A percentile compares a stretch with the other conserved stretches of the same genome.
phyloP scores from a whole-genome alignment of 2,888 invertebrate genomes.

The Tridacna gigas region DNA sequence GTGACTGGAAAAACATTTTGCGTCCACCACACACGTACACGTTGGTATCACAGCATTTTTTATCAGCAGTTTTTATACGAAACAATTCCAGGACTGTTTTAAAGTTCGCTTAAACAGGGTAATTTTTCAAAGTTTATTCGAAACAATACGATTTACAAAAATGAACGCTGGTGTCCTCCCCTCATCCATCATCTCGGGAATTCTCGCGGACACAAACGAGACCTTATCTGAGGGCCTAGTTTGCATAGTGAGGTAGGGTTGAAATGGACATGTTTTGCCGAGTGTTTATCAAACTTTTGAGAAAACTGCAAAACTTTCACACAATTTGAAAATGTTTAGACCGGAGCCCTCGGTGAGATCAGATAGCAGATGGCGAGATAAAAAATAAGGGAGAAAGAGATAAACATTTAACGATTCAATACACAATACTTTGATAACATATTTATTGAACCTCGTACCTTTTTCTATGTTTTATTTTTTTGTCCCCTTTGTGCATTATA shows the following conservation, averaged over 20 bases:
- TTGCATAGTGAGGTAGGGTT: conserved; percentile 31
- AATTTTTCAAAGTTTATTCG: conserved; percentile 57
- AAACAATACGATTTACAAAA: conserved; percentile 54
- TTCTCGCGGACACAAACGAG: conserved; percentile 51
- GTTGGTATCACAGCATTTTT: no score
- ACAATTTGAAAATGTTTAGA: conserved; percentile 67
- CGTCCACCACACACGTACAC: not conserved
- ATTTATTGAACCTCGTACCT: no score
- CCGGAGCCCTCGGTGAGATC: conserved; percentile 42
- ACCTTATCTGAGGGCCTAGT: conserved; percentile 43
- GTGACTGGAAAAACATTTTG: conserved; percentile 4
- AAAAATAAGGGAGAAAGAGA: not conserved
- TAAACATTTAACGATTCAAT: not conserved
- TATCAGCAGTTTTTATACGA: not conserved
- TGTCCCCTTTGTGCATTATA: no score
- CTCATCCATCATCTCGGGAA: conserved; percentile 53
- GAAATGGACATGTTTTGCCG: conserved; percentile 64
- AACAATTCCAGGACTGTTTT: not conserved
- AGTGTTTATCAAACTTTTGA: conserved; percentile 62
- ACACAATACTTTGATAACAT: conserved; percentile 1
- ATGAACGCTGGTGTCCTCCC: conserved; percentile 56
- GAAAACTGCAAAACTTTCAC: conserved; percentile 65
- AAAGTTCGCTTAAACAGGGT: conserved; percentile 42
- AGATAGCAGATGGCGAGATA: conserved; percentile 43
- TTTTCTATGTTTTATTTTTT: no score